Percentiles rank a stretch among this genome's conserved stretches.
phyloP scores from a whole-genome alignment of 2,888 invertebrate species.

The Agonopterix alstromeriana region DNA sequence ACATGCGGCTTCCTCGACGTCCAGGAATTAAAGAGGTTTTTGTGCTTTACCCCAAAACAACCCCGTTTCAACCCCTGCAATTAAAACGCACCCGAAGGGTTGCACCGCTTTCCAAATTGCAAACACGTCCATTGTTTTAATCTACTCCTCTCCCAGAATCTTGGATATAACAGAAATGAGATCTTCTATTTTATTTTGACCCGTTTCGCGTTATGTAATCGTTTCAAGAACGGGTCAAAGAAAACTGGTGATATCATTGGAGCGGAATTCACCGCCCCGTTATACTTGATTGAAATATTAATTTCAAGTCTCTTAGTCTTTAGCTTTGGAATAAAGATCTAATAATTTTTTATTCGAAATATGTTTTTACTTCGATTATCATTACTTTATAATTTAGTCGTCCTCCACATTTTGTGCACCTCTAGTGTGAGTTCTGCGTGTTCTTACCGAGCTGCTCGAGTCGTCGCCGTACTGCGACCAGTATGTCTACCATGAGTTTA shows the following conservation, averaged over 20 bases:
- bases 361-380: too few relatives aligned
- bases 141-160: constrained; percentile 53
- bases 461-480: too few relatives aligned
- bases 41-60: constrained; percentile 15
- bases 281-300: constrained; percentile 65
- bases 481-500: too few relatives aligned
- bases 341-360: too few relatives aligned
- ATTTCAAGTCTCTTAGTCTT: constrained; percentile 29
- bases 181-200: constrained; percentile 34
- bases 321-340: too few relatives aligned
- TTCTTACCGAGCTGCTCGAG: too few relatives aligned
- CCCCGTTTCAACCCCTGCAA: constrained; percentile 50
- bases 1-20: constrained; percentile 30
- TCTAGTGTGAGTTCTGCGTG: too few relatives aligned
- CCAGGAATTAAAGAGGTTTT: constrained; percentile 50
- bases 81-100: constrained; percentile 72
- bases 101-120: constrained; percentile 67
- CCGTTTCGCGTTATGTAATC: constrained; percentile 7
- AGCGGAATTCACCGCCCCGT: constrained; percentile 34
- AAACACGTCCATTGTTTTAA: constrained; percentile 74
- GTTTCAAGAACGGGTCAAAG: constrained; percentile 20
- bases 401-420: too few relatives aligned
- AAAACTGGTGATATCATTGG: constrained; percentile 29
- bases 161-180: constrained; percentile 46
- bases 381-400: too few relatives aligned